Base-by-base conservation (phyloP, 1,140 invertebrate species). In the Lordiphosa collinella region DNA sequence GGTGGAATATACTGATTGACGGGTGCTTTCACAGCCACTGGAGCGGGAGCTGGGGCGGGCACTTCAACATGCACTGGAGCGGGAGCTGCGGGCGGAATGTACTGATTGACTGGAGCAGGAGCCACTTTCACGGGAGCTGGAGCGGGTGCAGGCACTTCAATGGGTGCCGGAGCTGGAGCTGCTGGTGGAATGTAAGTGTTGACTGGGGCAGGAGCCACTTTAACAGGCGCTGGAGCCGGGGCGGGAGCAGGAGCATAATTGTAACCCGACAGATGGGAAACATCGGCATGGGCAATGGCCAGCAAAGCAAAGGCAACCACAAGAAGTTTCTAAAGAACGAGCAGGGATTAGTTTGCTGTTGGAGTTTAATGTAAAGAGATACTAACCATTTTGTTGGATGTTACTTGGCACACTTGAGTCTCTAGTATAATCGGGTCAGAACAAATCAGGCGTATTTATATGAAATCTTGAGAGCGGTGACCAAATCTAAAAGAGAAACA, bases 231-330 rank as follows among this genome's bases (percentile, higher is more conserved):
- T 1, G 41, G 53, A 10, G 43, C 53, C 12, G 53, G 55, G 7
- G 61, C 52, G 14, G 56, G 48, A 4, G 44, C 38, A 9, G 58
- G 53, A 7, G 54, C 51, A 29, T 87, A 87, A 63, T 68, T 82
- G 59, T 87, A 87, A 9, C 84, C 84, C 9, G 75, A 73, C 55
- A 86, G 63, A 12, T 86, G 82, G n/a, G 84, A 86, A 35, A 87
- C 76, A 84, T 87, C 75, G 58, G 85, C 85, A 46, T 82, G 69
- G 66, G 66, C 85, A 47, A 76, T 69, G 18, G 79, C 85, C 85
- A 87, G 32, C n/a, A 87, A 36, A 43, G 76, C 72, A 25, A 82
- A 44, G 76, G 64, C 75, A 48, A 82, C 60, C 60, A 73, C 52
- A 36, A 86, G 64, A 35, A 86, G 54, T 73, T 86, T 86, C 82